Conservation (phyloP, 2,888 invertebrate species). For the Orthosia gracilis region DNA sequence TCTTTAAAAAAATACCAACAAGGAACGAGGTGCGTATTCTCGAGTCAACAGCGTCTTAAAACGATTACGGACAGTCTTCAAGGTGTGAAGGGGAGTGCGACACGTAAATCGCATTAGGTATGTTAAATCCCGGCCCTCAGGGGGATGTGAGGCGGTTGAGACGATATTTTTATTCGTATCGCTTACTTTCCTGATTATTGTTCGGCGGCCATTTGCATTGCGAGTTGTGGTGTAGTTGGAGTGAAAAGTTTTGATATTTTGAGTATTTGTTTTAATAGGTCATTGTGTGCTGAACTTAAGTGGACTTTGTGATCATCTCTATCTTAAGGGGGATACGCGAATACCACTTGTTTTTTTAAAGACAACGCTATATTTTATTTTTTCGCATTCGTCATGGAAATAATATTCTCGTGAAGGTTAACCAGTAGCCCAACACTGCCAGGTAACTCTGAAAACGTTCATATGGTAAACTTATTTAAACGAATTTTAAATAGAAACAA, state of each 20-base stretch:
- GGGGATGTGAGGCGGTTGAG: constrained; percentile 79
- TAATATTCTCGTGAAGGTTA: too few species aligned
- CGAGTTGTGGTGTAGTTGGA: constrained; percentile 56
- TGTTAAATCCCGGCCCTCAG: constrained; percentile 87
- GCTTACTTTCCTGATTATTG: constrained; percentile 90
- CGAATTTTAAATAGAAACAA: too few species aligned
- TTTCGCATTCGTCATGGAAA: not conserved
- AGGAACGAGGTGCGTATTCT: constrained; percentile 73
- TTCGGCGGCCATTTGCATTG: constrained; percentile 88
- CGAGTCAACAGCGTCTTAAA: constrained; percentile 88
- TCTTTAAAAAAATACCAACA: constrained; percentile 69
- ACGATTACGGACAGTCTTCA: constrained; percentile 85
- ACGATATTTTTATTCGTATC: constrained; percentile 90
- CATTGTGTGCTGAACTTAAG: not conserved
- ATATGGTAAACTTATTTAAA: too few species aligned
- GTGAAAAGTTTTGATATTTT: constrained; percentile 69
- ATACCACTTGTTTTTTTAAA: too few species aligned
- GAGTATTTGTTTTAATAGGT: not conserved
- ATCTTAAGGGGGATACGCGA: too few species aligned
- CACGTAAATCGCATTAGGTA: constrained; percentile 91
- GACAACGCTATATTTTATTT: not conserved
- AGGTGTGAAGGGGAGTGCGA: constrained; percentile 82
- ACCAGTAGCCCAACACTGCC: too few species aligned
- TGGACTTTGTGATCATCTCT: too few species aligned
- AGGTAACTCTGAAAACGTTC: too few species aligned